phyloP scores from a whole-genome alignment of 2,888 invertebrate species.

The Chrysina gloriosa region DNA sequence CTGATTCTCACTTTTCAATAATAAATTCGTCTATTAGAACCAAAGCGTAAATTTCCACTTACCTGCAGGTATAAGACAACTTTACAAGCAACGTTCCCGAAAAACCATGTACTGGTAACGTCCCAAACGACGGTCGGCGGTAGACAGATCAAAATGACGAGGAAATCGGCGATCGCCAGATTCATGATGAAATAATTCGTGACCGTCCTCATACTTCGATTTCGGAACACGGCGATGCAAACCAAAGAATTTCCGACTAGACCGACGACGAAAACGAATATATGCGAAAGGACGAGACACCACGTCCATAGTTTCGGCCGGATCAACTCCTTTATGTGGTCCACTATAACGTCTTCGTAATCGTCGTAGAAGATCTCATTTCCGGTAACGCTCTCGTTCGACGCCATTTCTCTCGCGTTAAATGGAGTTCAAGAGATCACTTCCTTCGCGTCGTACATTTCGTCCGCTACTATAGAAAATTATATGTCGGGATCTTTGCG shows the following conservation, averaged over 20 bases:
- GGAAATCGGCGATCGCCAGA: conserved; percentile 86
- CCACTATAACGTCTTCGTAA: conserved; percentile 56
- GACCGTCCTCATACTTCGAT: conserved; percentile 90
- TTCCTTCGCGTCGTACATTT: background rate
- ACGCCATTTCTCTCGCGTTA: background rate
- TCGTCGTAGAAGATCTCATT: conserved; percentile 5
- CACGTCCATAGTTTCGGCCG: conserved; percentile 80
- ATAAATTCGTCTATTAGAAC: too few relatives aligned
- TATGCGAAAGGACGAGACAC: conserved; percentile 81
- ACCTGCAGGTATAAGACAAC: conserved; percentile 92
- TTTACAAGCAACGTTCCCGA: conserved; percentile 87
- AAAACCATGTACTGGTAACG: conserved; percentile 93
- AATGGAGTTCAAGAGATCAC: background rate
- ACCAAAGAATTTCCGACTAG: conserved; percentile 89
- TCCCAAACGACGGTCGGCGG: conserved; percentile 92
- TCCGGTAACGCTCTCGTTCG: background rate
- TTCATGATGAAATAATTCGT: conserved; percentile 96
- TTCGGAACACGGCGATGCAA: conserved; percentile 88
- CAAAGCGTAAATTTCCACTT: conserved; percentile 61
- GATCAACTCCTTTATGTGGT: conserved; percentile 73
- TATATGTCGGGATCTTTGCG: background rate
- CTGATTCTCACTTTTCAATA: too few relatives aligned
- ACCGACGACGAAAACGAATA: conserved; percentile 83
- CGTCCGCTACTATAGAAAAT: background rate
- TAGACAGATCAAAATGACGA: conserved; percentile 89